A percentile compares a stretch with the other conserved stretches of the same genome.
Evolutionary conservation across 1,140 invertebrate genomes (phyloP).

Genomic region (Stratiolaelaps scimitus): DNA sequence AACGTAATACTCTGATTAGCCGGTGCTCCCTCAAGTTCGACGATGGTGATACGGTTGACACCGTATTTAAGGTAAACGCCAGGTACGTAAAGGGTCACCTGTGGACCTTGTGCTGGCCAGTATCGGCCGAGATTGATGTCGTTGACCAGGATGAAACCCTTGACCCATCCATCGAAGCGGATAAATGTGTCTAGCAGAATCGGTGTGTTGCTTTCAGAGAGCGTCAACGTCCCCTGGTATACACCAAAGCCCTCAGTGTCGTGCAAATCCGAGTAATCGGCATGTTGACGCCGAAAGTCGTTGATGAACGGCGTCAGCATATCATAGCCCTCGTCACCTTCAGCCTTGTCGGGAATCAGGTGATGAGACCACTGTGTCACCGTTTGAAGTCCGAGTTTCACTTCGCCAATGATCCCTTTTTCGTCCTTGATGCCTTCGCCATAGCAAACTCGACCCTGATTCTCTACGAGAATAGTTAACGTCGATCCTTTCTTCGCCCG

Average conservation of each 20-base stretch:
- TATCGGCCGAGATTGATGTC: slow-evolving; percentile 53
- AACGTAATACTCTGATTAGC: neutral
- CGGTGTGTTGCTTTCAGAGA: slow-evolving; percentile 4
- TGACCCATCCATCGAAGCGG: slow-evolving; percentile 30
- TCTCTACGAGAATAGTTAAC: slow-evolving; percentile 35
- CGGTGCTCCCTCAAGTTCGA: slow-evolving; percentile 30
- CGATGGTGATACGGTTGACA: slow-evolving; percentile 30
- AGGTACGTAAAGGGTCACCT: slow-evolving; percentile 48
- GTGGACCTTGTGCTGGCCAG: slow-evolving; percentile 47
- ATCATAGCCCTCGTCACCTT: neutral
- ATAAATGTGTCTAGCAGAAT: slow-evolving; percentile 33
- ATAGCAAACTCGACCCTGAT: slow-evolving; percentile 34
- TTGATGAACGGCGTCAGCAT: slow-evolving; percentile 13
- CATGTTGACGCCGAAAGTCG: neutral
- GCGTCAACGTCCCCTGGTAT: slow-evolving; percentile 29
- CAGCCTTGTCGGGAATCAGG: neutral
- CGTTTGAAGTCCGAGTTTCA: neutral
- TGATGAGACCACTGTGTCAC: slow-evolving; percentile 28
- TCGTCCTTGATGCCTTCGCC: slow-evolving; percentile 30
- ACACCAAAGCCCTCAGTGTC: slow-evolving; percentile 28
- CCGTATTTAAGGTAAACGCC: slow-evolving; percentile 35
- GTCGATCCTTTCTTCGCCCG: neutral
- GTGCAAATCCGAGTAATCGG: neutral
- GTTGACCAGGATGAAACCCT: slow-evolving; percentile 52
- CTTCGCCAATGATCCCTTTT: slow-evolving; percentile 22